phyloP scores from a whole-genome alignment of 2,113 vertebrate species.

The Anoura caudifer region DNA sequence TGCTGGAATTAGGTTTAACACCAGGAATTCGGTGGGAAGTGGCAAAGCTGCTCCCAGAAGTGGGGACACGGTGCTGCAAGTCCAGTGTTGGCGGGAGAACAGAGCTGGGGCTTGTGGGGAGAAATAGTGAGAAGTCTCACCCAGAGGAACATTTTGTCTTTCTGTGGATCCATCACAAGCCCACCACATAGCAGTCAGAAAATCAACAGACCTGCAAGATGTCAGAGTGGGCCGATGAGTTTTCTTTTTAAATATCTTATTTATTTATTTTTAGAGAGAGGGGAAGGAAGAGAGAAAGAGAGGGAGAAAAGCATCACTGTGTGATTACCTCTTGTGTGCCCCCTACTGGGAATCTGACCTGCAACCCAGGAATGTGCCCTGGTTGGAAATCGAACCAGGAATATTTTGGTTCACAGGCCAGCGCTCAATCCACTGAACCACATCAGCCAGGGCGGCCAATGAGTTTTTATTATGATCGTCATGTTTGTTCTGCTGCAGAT shows the following conservation, averaged over 20 bases:
- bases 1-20: neutral
- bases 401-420: too few species aligned
- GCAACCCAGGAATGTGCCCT: too few species aligned
- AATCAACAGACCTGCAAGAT: neutral
- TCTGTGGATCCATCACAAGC: neutral
- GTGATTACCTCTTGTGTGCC: too few species aligned
- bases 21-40: neutral
- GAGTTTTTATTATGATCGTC: neutral
- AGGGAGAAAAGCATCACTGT: too few species aligned
- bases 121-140: neutral
- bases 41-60: neutral
- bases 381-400: too few species aligned
- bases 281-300: too few species aligned
- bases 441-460: too few species aligned
- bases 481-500: neutral
- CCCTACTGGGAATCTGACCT: too few species aligned
- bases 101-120: neutral
- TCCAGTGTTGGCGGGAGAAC: neutral
- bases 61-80: rapidly evolving
- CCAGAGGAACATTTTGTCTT: neutral
- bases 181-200: neutral
- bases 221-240: neutral
- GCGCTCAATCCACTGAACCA: too few species aligned
- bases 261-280: too few species aligned
- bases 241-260: neutral